Percentiles rank a stretch among this genome's conserved stretches.
Evolutionary conservation across 2,113 vertebrate species (phyloP).

Genomic region (Leptodactylus fuscus): DNA sequence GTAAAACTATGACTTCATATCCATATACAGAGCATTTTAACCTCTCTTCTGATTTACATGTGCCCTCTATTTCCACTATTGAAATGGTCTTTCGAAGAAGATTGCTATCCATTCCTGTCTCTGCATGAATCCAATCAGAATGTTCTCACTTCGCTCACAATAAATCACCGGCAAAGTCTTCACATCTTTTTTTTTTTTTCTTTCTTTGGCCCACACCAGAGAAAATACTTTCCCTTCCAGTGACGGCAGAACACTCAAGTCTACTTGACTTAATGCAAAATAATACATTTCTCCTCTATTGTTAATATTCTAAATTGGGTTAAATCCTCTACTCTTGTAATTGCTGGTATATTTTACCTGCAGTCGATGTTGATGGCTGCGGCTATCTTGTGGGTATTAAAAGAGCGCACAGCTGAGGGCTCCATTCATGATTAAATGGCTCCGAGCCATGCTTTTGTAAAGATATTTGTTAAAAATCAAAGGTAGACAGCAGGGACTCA

Average conservation of each 20-base stretch:
- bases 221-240: slow-evolving; percentile 59
- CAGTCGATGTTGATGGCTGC: slow-evolving; percentile 45
- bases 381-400: slow-evolving; percentile 63
- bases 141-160: slow-evolving; percentile 69
- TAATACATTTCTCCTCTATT: slow-evolving; percentile 55
- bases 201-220: slow-evolving; percentile 58
- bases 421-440: slow-evolving; percentile 55
- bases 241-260: slow-evolving; percentile 61
- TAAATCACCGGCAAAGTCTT: slow-evolving; percentile 71
- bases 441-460: slow-evolving; percentile 59
- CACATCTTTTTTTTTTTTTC: slow-evolving; percentile 54
- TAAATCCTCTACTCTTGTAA: slow-evolving; percentile 52
- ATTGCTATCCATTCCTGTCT: slow-evolving; percentile 78
- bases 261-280: slow-evolving; percentile 59
- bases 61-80: slow-evolving; percentile 79
- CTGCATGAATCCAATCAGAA: slow-evolving; percentile 72
- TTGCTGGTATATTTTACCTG: slow-evolving; percentile 61
- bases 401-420: slow-evolving; percentile 61
- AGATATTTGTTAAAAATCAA: slow-evolving; percentile 28
- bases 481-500: slow-evolving; percentile 33
- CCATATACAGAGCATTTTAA: slow-evolving; percentile 73
- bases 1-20: slow-evolving; percentile 73
- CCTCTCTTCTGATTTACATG: slow-evolving; percentile 76
- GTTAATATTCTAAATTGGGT: slow-evolving; percentile 61
- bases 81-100: slow-evolving; percentile 78